Evolutionary conservation across 2,797 vertebrate genomes (phyloP), one percentile per base, ranked within the genome.

Genomic region (Philypnodon macrostomus): DNA sequence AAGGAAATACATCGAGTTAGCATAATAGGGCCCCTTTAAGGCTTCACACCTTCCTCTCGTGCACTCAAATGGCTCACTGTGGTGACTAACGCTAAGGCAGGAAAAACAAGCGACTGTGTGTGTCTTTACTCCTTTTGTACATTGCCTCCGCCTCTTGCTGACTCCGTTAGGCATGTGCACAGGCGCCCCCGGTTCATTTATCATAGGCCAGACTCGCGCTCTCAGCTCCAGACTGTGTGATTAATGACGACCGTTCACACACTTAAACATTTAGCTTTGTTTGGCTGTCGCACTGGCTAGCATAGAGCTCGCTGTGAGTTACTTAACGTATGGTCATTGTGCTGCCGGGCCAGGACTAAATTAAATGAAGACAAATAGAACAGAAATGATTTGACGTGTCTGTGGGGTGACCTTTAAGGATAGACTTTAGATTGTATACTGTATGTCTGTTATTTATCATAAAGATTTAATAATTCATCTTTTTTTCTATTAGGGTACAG

Each of bases 181-280:
- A 53, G 26, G 55, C 29, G 30, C 56, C 35, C 67, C 62, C 67
- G 60, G 74, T 85, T 64, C 80, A 87, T 88, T 87, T 77, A 88
- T 88, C 80, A 85, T 73, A 53, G 72, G n/a, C 70, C 61, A 58
- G 71, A 29, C 70, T 71, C 58, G 58, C 5, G 66, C 77, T 78
- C 73, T 77, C 70, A 69, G 77, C 51, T 42, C 51, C 53, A 58
- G 71, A 75, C 76, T 56, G 70, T 0, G 55, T 87, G 87, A 88
- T 87, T 85, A 85, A 88, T 87, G 81, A 77, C 45, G 47, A 72
- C 61, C 65, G 44, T 81, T 88, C 85, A 80, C 74, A 63, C 74
- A 62, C 76, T 86, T 85, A 88, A 88, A 86, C 81, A 85, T 84
- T 83, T 77, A 65, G 79, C 83, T 86, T 88, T 85, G 84, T 85